Evolutionary conservation across 37 sponge, comb jelly and placozoan genomes (phyloP).

Genomic region (Cladorhizidae sp.): DNA sequence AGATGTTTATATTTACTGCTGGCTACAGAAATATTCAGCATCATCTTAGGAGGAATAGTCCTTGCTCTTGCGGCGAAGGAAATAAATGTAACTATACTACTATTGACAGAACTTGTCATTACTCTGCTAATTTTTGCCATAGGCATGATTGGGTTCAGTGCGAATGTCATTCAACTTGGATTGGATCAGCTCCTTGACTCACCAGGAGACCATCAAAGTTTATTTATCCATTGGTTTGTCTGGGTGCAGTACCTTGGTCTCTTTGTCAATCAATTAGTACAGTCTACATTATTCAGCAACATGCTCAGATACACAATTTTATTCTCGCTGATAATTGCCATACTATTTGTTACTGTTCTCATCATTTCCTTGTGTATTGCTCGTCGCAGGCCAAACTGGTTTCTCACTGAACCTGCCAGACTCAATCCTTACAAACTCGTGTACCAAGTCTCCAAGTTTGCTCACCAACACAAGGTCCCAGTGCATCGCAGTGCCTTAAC

Average conservation of each 20-base stretch:
- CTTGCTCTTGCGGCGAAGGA: not conserved
- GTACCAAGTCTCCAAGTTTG: not conserved
- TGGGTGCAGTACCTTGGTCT: not conserved
- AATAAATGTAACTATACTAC: not conserved
- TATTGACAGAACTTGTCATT: not conserved
- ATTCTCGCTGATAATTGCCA: not conserved
- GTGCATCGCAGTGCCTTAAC: conserved; percentile 8
- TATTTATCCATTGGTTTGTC: too few species aligned
- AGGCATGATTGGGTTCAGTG: not conserved
- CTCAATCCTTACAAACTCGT: not conserved
- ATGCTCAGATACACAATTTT: not conserved
- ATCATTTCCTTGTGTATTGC: not conserved
- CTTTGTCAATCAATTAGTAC: not conserved
- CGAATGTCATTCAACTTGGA: not conserved
- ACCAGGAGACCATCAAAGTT: not conserved
- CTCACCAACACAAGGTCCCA: not conserved
- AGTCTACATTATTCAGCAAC: not conserved
- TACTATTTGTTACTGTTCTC: not conserved
- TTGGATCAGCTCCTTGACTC: too few species aligned
- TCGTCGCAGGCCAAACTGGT: not conserved
- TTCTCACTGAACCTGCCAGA: not conserved
- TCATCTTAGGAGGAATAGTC: not conserved
- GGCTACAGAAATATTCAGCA: not conserved
- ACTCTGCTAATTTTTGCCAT: not conserved
- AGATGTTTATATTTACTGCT: not conserved